These are phyloP conservation scores for Lagopus leucura DNA, from an alignment of 2,113 vertebrate genomes.

Conservation along the genomic window DNA sequence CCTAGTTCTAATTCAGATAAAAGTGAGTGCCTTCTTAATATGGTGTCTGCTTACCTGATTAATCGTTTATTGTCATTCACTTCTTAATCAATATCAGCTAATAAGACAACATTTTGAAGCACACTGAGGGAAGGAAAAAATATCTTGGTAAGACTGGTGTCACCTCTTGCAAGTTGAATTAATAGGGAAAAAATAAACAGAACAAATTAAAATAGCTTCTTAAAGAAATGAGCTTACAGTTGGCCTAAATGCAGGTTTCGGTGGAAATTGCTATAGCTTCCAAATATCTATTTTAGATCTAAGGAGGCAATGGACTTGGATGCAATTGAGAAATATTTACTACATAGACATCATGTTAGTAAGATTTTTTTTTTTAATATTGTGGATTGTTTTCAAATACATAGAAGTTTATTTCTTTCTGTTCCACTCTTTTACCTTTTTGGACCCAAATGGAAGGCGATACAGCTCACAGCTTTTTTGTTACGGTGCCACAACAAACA, in stretches of 20 bases:
- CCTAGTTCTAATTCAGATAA: slow-evolving; percentile 39
- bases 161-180: slow-evolving; percentile 10
- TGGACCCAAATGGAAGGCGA: not conserved
- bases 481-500: not conserved
- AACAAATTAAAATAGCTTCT: not conserved
- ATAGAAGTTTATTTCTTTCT: not conserved
- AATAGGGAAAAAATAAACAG: slow-evolving; percentile 14
- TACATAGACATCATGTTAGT: not conserved
- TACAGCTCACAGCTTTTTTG: not conserved
- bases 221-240: not conserved
- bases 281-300: not conserved
- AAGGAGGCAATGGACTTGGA: not conserved
- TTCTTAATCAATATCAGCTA: slow-evolving; percentile 22
- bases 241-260: not conserved
- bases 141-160: not conserved
- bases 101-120: slow-evolving; percentile 24
- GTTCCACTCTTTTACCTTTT: not conserved
- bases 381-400: not conserved
- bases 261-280: not conserved
- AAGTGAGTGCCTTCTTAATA: not conserved
- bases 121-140: not conserved
- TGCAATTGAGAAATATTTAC: not conserved
- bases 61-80: slow-evolving; percentile 43
- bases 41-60: slow-evolving; percentile 2
- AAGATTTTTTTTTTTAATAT: not conserved